Evolutionary conservation across 2,888 invertebrate genomes (phyloP).

Genomic region (Cheilosia vernalis): DNA sequence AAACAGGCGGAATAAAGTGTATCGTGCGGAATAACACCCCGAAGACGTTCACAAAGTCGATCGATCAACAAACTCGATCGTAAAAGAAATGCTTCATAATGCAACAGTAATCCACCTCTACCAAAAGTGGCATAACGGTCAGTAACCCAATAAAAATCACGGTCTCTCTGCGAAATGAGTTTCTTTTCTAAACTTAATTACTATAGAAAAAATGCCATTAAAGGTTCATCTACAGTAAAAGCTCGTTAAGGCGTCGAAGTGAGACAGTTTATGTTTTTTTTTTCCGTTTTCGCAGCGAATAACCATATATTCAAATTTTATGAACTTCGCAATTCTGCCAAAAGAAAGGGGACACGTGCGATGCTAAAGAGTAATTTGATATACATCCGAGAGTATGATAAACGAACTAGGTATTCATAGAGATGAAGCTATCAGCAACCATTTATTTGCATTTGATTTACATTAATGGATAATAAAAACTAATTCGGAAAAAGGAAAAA

Average conservation of each 20-base stretch:
- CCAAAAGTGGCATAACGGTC: neutral
- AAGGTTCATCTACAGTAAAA: conserved; percentile 4
- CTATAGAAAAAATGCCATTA: conserved; percentile 5
- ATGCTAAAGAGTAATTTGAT: neutral
- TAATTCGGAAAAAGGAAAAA: too few species aligned
- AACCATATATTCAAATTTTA: neutral
- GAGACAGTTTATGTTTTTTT: conserved; percentile 1
- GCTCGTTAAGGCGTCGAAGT: conserved; percentile 28
- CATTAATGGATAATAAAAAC: too few species aligned
- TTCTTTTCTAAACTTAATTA: neutral
- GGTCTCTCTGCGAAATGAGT: neutral
- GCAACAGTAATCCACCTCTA: neutral
- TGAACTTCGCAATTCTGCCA: neutral
- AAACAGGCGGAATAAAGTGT: too few species aligned
- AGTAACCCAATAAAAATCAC: neutral
- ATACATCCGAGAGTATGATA: too few species aligned
- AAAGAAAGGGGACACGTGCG: neutral
- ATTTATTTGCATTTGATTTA: too few species aligned
- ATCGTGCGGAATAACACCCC: too few species aligned
- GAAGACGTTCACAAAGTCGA: neutral
- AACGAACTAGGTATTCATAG: too few species aligned
- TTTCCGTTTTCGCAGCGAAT: neutral
- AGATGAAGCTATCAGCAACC: too few species aligned
- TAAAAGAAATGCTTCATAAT: neutral
- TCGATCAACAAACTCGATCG: neutral